A percentile compares a stretch with the other conserved stretches of the same genome.
phyloP scores from a whole-genome alignment of 2,797 vertebrate genomes.

The Coregonus suidteri region DNA sequence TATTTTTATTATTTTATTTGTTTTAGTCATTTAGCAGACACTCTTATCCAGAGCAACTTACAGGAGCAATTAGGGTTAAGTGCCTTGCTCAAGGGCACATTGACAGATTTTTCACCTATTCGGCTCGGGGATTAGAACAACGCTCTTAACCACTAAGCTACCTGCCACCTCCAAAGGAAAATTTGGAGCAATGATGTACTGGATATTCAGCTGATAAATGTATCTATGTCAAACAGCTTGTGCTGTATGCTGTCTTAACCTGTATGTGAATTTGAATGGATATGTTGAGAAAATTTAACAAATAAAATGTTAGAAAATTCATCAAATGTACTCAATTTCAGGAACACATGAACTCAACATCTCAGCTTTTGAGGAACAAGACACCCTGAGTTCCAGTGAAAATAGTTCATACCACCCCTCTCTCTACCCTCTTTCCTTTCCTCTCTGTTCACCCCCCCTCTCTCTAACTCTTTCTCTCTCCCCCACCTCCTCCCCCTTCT shows the following conservation, averaged over 20 bases:
- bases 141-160: no score
- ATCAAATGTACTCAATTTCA: neutral
- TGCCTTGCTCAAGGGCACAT: no score
- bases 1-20: no score
- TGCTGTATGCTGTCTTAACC: neutral
- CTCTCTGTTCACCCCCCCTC: slow-evolving; percentile 36
- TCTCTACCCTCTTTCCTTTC: slow-evolving; percentile 28
- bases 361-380: neutral
- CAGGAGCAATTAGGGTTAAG: no score
- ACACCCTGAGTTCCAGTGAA: neutral
- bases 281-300: no score
- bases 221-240: neutral
- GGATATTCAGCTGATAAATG: neutral
- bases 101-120: no score
- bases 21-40: no score
- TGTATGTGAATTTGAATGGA: neutral
- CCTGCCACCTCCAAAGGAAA: neutral
- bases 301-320: no score
- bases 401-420: neutral
- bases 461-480: slow-evolving; percentile 27
- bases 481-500: no score
- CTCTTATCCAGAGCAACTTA: no score
- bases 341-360: neutral
- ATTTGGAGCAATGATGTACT: neutral
- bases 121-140: no score